phyloP scores from a whole-genome alignment of 2,113 vertebrate species.

The Malurus cyaneus region DNA sequence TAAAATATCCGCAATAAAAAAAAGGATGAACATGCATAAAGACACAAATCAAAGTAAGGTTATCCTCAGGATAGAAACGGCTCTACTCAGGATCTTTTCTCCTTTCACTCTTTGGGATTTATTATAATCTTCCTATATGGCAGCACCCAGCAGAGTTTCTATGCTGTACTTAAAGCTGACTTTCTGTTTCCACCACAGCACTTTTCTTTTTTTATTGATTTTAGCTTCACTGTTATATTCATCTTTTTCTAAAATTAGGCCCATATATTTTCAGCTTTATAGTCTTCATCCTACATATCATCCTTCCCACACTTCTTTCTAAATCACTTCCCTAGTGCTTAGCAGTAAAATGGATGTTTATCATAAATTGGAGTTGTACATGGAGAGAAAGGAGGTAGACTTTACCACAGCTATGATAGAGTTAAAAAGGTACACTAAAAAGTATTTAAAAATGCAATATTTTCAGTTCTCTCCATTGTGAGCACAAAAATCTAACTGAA shows the following conservation, averaged over 20 bases:
- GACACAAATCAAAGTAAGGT: conserved; percentile 30
- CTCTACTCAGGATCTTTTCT: conserved; percentile 36
- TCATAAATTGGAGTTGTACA: background rate
- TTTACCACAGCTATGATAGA: background rate
- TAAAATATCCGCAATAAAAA: conserved; percentile 50
- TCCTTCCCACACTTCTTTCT: conserved; percentile 7
- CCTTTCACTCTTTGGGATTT: conserved; percentile 43
- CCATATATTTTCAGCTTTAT: conserved; percentile 44
- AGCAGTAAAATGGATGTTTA: conserved; percentile 34
- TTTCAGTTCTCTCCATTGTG: background rate
- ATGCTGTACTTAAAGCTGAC: conserved; percentile 12
- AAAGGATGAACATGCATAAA: background rate
- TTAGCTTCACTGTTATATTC: conserved; percentile 20
- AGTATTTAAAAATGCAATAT: background rate
- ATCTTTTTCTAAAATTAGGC: conserved; percentile 51
- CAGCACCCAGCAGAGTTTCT: conserved; percentile 16
- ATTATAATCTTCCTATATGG: conserved; percentile 37
- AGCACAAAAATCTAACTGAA: background rate
- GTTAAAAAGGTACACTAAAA: background rate
- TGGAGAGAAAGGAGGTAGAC: background rate
- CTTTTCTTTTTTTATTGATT: conserved; percentile 51
- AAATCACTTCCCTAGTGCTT: conserved; percentile 43
- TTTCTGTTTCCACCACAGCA: background rate
- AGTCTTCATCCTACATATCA: conserved; percentile 20
- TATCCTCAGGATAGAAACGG: conserved; percentile 30